These are phyloP conservation scores for Lemur catta DNA, from an alignment of 2,797 vertebrate genomes.

Conservation along the genomic window DNA sequence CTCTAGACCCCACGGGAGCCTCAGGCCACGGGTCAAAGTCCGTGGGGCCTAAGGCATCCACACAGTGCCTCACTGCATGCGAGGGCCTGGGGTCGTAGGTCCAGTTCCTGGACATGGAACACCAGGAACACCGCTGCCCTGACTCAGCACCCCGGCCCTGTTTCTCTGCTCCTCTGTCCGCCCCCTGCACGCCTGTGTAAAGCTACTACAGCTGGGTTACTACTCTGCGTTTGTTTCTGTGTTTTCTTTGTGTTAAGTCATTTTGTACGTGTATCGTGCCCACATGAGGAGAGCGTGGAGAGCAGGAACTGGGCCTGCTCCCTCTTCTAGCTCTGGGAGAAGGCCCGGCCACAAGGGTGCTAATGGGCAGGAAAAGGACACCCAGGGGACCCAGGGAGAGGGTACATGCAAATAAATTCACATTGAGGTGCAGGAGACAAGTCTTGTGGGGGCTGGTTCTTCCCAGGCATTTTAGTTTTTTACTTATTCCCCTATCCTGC, in stretches of 20 bases:
- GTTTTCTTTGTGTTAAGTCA: conserved; percentile 45
- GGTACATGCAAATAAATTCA: not conserved
- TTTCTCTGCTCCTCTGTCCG: not conserved
- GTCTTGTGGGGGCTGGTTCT: not conserved
- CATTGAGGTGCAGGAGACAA: not conserved
- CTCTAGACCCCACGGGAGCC: not conserved
- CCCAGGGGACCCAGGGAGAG: not conserved
- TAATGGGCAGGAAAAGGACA: not conserved
- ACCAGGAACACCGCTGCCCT: not conserved
- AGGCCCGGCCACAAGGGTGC: fast-evolving
- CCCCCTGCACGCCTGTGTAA: not conserved
- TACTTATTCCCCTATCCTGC: not conserved
- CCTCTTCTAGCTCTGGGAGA: not conserved
- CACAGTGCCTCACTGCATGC: fast-evolving
- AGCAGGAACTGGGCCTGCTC: not conserved
- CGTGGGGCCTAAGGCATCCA: not conserved
- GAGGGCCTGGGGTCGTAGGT: not conserved
- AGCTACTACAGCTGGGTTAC: not conserved
- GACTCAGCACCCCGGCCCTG: not conserved
- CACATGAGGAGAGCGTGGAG: not conserved
- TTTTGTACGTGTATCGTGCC: not conserved
- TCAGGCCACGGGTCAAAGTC: not conserved
- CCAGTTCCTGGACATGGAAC: not conserved
- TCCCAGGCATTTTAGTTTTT: not conserved
- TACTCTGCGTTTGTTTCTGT: conserved; percentile 9